Evolutionary conservation across 2,113 vertebrate genomes (phyloP), one percentile per base, ranked within the genome.

Genomic region (Myotis brandtii): DNA sequence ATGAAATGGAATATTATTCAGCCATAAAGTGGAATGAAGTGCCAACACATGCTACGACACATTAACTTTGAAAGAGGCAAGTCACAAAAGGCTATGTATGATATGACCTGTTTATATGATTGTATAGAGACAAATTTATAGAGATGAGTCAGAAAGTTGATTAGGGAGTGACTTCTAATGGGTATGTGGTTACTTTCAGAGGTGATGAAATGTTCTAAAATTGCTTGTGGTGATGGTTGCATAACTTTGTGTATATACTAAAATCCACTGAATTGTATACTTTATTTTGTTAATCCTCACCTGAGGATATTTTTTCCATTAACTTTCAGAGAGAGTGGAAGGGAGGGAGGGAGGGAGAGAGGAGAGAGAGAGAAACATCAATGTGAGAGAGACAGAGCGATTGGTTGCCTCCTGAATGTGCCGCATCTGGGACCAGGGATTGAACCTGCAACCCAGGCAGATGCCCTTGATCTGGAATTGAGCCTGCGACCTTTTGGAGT

Each of bases 1-100:
- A 34, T 77, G 64, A 64, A 91, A 46, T 18, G 23, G 40, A 92
- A 83, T 86, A 82, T 66, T 95, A 92, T n/a, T 92, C 25, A 88
- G 20, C 9, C 56, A 91, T 86, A 85, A 73, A 90, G 90, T 76
- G 34, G 4, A 91, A 95, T 81, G 17, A 72, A 46, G 9, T 43
- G 56, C 32, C 84, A 40, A 56, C 52, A 72, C 12, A 56, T 91
- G 50, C 18, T 66, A 85, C 21, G 69, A 59, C 2, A 6, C 10
- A 56, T 76, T 27, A 93, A 91, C 50, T 25, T 76, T 75, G 16
- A 91, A 85, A 88, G 50, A 70, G 84, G 10, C 1, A 20, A 93
- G 34, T 59, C 17, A 67, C 6, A 59, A 77, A 89, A 82, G 20
- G 56, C 18, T 56, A 10, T 18, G 89, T 67, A n/a, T 30, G 64